Conservation (phyloP, 2,113 vertebrate genomes). For the Menidia beryllina region DNA sequence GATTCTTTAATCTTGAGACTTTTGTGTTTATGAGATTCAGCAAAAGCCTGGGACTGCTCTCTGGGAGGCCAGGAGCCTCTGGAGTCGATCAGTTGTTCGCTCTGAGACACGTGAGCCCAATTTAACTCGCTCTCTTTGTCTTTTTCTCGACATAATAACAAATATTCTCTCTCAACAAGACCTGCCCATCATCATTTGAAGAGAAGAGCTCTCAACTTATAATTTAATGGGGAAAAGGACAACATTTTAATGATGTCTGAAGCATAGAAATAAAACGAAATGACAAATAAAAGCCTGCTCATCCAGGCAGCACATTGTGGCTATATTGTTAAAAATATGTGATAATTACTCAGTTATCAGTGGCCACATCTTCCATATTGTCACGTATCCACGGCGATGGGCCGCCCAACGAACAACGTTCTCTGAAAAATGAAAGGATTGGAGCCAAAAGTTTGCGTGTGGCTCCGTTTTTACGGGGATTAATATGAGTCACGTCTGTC, state of each 20-base stretch:
- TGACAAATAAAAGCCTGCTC: no score
- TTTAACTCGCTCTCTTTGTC: neutral
- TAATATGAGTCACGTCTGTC: slow-evolving; percentile 52
- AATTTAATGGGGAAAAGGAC: no score
- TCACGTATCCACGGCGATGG: no score
- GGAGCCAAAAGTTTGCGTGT: neutral
- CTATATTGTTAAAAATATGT: neutral
- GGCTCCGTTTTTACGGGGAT: slow-evolving; percentile 27
- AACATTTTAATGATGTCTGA: no score
- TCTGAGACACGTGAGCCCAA: no score
- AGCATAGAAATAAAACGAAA: no score
- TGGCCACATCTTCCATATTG: slow-evolving; percentile 16
- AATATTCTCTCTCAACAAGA: neutral
- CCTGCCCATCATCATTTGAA: no score
- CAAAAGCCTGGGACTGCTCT: neutral
- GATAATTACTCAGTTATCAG: neutral
- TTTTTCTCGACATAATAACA: neutral
- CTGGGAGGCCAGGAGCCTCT: no score
- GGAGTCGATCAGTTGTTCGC: no score
- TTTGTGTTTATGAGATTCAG: slow-evolving; percentile 2
- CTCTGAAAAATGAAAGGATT: no score
- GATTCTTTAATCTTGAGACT: neutral
- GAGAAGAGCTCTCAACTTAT: no score
- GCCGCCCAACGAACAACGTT: no score
- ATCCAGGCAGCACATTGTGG: neutral